Evolutionary conservation across 1,140 invertebrate species (phyloP), one percentile per base, ranked within the genome.

Genomic region (Archivesica marissinica): DNA sequence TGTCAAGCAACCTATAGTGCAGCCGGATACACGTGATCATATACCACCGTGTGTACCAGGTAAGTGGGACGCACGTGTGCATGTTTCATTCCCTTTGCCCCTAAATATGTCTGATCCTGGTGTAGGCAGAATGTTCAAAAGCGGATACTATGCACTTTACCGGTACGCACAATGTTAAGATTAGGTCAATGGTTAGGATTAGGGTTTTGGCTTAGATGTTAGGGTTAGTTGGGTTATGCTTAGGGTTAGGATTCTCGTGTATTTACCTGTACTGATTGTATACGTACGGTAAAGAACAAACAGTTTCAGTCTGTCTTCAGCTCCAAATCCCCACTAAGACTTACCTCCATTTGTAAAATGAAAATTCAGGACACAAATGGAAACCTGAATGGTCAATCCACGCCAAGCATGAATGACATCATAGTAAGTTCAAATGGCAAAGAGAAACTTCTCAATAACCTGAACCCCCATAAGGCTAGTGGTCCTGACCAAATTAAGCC

Each of bases 21-120:
- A 50, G 38, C 44, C 7, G 15, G 35, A n/a, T 0, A 54, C 17
- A 11, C 30, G 54, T 52, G 20, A 44, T 75, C 47, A 44, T 38
- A 59, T 56, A 56, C 59, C 68, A 33, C 50, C 68, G 33, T 44
- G 3, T 30, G 68, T 72, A 47, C 68, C 68, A 72, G 64, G 64
- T 68, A 68, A 13, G 7, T 38, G 39, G 1, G 23, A 25, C 3
- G 6, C 52, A 7, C 7, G 23, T 56, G 52, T 56, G 23, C 23
- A 56, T 56, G 20, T 13, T 56, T 6, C n/a, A 23, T 11, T 3
- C 30, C 25, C 4, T 13, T 3, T 13, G 4, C 25, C 28, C 13
- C 15, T 30, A 6, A 7, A 2, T 61, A 3, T 11, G 56, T 2
- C 7, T 3, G 2, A 61, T 11, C 13, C n/a, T 4, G 7, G 7